Percentiles rank a stretch among this genome's conserved stretches.
Conservation (phyloP, 2,888 invertebrate genomes). For the Priapulus caudatus region DNA sequence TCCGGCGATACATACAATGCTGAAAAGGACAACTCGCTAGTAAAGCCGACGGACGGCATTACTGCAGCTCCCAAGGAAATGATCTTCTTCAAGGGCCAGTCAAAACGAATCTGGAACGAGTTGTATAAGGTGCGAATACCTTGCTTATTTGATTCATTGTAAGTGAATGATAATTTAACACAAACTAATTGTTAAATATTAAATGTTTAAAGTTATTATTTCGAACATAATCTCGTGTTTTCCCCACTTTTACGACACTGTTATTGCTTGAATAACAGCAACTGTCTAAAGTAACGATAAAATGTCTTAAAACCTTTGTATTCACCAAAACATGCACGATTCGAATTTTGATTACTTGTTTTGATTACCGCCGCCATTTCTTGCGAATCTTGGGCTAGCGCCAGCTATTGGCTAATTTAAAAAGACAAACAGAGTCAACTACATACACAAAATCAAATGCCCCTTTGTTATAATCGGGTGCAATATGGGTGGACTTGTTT, state of each 20-base stretch:
- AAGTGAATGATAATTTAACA: conserved; percentile 2
- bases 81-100: conserved; percentile 90
- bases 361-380: too few relatives aligned
- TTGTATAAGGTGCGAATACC: conserved; percentile 68
- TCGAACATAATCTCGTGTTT: too few relatives aligned
- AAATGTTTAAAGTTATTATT: conserved; percentile 9
- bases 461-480: too few relatives aligned
- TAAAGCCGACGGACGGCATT: conserved; percentile 59
- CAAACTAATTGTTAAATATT: conserved; percentile 5
- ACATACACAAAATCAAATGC: too few relatives aligned
- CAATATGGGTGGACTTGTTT: too few relatives aligned
- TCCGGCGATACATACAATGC: conserved; percentile 63
- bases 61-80: conserved; percentile 73
- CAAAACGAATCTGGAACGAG: conserved; percentile 96
- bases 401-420: not conserved
- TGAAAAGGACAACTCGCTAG: conserved; percentile 66
- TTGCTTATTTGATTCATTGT: not conserved
- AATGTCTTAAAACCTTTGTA: too few relatives aligned
- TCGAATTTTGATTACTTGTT: conserved; percentile 2
- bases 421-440: too few relatives aligned
- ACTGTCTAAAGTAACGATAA: too few relatives aligned
- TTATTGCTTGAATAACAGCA: too few relatives aligned
- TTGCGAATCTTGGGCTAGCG: too few relatives aligned
- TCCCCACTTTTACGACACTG: too few relatives aligned
- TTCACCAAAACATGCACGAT: too few relatives aligned